Evolutionary conservation across 2,113 vertebrate genomes (phyloP), one percentile per base, ranked within the genome.

Genomic region (Halichoerus grypus): DNA sequence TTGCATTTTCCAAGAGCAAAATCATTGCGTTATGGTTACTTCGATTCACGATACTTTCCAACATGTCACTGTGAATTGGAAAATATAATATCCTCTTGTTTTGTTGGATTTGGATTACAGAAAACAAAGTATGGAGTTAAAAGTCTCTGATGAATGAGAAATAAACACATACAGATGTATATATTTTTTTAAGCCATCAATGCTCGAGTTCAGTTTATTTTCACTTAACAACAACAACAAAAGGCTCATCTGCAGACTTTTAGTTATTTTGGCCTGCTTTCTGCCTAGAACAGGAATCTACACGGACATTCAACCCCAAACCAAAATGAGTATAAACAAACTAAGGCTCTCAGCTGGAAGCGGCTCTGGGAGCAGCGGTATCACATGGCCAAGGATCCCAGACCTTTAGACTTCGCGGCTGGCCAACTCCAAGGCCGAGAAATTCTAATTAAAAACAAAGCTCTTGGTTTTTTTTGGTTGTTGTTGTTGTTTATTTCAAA

Each of bases 1-100:
- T 91, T 86, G 51, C 13, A 19, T 72, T 93, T 92, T 97, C 80
- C 26, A 87, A 88, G 8, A 95, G 31, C 36, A 94, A 97, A 79
- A 21, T 42, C 42, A 91, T 63, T 55, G 76, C 2, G 69, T 80
- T 49, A 81, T 88, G 49, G 55, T 90, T 79, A 49, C 49, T 91
- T 87, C 72, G 19, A 61, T 61, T 91, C 39, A 11, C 61, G 28
- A 71, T 36, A 86, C 28, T 53, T 91, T 74, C 31, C 7, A 63
- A 63, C 74, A 61, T 91, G 65, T 84, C 72, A 88, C 61, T 80
- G 39, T 69, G n/a, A 85, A 15, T 82, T 84, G 12, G 8, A 91
- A 81, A 76, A 74, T 86, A 71, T 74, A 85, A 88, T 49, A 72
- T 33, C 15, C 31, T 81, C 69, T 24, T 88, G 39, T 81, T 85